Evolutionary conservation across 2,888 invertebrate species (phyloP).

Genomic region (Dusona sp.): DNA sequence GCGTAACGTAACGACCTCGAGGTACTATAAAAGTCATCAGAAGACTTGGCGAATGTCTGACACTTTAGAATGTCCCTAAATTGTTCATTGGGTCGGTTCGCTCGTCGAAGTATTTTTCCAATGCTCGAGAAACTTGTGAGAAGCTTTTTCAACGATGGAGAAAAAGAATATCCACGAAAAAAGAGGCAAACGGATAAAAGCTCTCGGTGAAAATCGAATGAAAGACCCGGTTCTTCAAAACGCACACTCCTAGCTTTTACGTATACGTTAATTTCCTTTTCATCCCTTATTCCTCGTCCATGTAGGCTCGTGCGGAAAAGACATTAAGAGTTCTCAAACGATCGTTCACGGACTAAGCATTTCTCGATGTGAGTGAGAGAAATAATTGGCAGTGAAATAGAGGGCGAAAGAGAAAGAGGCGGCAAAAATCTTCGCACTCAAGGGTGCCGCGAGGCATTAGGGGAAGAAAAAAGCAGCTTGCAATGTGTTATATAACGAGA

Average conservation of each 20-base stretch:
- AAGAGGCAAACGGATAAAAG: slow-evolving; percentile 6
- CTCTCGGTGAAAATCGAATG: slow-evolving; percentile 36
- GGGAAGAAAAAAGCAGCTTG: slow-evolving; percentile 15
- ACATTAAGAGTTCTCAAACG: slow-evolving; percentile 56
- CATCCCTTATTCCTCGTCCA: slow-evolving; percentile 20
- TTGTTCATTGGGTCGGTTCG: slow-evolving; percentile 42
- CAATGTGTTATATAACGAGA: slow-evolving; percentile 46
- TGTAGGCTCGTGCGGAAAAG: slow-evolving; percentile 37
- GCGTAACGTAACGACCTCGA: slow-evolving; percentile 39
- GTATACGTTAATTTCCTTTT: slow-evolving; percentile 38
- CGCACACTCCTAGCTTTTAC: slow-evolving; percentile 37
- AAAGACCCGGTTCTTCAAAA: slow-evolving; percentile 29
- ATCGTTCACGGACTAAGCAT: slow-evolving; percentile 55
- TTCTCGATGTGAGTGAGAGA: slow-evolving; percentile 19
- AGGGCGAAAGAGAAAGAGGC: not conserved
- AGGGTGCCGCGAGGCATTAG: not conserved
- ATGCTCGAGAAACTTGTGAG: slow-evolving; percentile 1
- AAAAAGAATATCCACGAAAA: slow-evolving; percentile 7
- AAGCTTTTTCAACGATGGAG: not conserved
- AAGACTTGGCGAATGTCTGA: slow-evolving; percentile 31
- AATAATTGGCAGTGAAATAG: not conserved
- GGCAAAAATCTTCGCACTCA: slow-evolving; percentile 5
- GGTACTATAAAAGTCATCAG: slow-evolving; percentile 45
- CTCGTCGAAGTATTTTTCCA: slow-evolving; percentile 9
- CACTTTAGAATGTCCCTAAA: slow-evolving; percentile 47